A percentile compares a stretch with the other conserved stretches of the same genome.
Conservation (phyloP, 2,113 vertebrate genomes). For the Vicugna pacos region DNA sequence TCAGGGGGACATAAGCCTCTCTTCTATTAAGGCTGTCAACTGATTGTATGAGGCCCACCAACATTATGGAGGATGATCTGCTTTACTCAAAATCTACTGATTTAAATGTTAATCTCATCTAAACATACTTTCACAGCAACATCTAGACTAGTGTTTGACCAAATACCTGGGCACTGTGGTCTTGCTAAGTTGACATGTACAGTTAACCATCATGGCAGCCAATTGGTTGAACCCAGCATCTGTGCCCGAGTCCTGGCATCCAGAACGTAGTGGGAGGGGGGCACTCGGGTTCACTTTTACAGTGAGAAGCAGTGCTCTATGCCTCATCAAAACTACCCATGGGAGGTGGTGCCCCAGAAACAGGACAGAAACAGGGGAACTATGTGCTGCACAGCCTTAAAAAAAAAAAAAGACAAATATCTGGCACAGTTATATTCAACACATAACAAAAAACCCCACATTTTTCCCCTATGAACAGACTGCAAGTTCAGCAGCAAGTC, state of each 20-base stretch:
- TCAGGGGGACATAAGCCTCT: not conserved
- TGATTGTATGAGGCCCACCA: not conserved
- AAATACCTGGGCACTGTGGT: not conserved
- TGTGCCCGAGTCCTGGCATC: not conserved
- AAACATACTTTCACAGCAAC: not conserved
- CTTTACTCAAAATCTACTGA: not conserved
- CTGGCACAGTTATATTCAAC: not conserved
- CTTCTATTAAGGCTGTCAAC: not conserved
- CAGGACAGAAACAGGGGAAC: not conserved
- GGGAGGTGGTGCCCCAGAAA: not conserved
- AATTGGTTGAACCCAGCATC: not conserved
- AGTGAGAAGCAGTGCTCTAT: not conserved
- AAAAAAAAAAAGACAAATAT: not conserved
- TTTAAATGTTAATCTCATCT: not conserved
- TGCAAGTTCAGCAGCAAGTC: not conserved
- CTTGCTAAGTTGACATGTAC: not conserved
- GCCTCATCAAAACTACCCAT: rapidly evolving
- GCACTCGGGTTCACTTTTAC: no score
- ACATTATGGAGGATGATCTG: not conserved
- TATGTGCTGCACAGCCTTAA: not conserved
- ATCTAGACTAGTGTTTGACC: not conserved
- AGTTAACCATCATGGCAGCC: not conserved
- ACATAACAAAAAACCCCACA: not conserved
- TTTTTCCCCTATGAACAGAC: not conserved
- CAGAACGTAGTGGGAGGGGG: not conserved